Percentiles rank a stretch among this genome's conserved stretches.
Evolutionary conservation across 2,113 vertebrate species (phyloP).

Genomic region (Castor canadensis): DNA sequence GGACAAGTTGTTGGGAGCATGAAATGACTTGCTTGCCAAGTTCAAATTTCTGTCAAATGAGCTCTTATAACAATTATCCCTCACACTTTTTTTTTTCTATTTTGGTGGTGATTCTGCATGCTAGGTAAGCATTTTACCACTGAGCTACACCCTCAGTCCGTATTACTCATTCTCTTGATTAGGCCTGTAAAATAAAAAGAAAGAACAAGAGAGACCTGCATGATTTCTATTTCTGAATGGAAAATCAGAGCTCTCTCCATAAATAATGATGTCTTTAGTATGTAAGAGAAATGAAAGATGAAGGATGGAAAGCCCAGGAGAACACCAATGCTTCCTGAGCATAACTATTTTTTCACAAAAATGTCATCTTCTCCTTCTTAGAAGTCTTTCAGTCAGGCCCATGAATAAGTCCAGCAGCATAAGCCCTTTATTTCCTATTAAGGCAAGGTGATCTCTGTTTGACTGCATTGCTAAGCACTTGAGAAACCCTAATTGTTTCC

Average conservation of each 20-base stretch:
- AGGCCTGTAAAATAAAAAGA: background rate
- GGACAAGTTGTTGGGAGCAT: background rate
- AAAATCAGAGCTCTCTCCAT: conserved; percentile 4
- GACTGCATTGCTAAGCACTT: background rate
- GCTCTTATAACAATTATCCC: background rate
- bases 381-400: background rate
- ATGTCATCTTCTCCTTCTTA: background rate
- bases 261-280: background rate
- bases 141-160: no score
- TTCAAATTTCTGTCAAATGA: conserved; percentile 29
- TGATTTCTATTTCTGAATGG: background rate
- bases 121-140: no score
- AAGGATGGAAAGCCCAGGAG: background rate
- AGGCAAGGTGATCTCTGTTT: conserved; percentile 9
- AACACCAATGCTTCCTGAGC: background rate
- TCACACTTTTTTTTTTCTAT: no score
- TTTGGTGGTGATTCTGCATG: no score
- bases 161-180: no score
- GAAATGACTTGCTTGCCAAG: background rate
- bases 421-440: conserved; percentile 11
- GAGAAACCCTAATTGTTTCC: conserved; percentile 45
- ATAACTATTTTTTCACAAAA: conserved; percentile 35
- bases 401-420: background rate
- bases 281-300: background rate
- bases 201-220: background rate